Evolutionary conservation across 2,113 vertebrate genomes (phyloP).

Genomic region (Neoarius graeffei): DNA sequence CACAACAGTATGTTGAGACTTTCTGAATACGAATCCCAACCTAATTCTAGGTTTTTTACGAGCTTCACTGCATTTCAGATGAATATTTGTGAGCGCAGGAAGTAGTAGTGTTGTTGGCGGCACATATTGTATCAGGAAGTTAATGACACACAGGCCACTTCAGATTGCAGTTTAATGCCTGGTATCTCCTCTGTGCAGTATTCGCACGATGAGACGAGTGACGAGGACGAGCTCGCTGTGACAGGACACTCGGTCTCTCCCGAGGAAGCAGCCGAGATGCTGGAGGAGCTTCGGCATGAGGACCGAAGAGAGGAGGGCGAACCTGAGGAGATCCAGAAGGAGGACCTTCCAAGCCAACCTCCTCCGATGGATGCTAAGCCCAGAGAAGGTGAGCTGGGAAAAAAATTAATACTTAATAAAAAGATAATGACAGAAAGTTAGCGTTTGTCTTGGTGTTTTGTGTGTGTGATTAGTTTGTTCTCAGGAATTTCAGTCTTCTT

Average conservation of each 20-base stretch:
- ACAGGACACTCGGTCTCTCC: conserved; percentile 60
- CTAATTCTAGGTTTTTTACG: no score
- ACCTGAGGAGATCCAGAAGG: conserved; percentile 65
- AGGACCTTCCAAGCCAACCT: conserved; percentile 71
- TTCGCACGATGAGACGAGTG: conserved; percentile 65
- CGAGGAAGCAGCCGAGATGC: conserved; percentile 44
- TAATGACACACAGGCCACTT: background rate
- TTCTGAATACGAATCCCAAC: no score
- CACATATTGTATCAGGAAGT: background rate
- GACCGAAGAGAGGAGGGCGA: conserved; percentile 31
- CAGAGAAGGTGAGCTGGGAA: conserved; percentile 62
- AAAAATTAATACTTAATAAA: background rate
- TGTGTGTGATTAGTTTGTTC: no score
- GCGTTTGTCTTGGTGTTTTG: no score
- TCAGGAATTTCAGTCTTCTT: background rate
- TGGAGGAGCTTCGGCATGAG: conserved; percentile 45
- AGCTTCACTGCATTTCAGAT: background rate
- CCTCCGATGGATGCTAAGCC: conserved; percentile 61
- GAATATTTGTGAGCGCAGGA: background rate
- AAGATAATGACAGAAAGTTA: no score
- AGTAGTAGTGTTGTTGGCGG: background rate
- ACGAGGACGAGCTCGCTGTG: conserved; percentile 80
- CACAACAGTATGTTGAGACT: no score
- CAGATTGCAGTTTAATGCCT: background rate
- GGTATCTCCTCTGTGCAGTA: conserved; percentile 49